Percentiles rank a stretch among this genome's conserved stretches.
These are phyloP conservation scores for Trachelus tabidus DNA, from an alignment of 2,888 invertebrate species.

Conservation along the genomic window DNA sequence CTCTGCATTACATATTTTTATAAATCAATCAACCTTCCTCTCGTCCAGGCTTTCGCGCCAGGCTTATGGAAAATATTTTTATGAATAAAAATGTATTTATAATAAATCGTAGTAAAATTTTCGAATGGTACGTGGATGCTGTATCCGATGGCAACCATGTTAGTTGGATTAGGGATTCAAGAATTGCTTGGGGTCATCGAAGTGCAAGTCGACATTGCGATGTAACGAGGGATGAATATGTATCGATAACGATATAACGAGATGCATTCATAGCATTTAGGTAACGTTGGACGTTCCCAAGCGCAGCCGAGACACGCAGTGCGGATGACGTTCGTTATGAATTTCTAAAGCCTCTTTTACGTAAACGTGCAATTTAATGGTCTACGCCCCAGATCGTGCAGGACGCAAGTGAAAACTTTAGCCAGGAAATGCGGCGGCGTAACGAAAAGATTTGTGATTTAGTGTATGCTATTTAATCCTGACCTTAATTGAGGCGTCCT, in stretches of 20 bases:
- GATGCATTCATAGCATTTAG: background rate
- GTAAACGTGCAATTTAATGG: background rate
- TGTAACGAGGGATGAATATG: background rate
- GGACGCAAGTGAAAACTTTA: background rate
- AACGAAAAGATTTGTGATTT: background rate
- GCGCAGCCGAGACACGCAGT: background rate
- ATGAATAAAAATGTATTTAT: background rate
- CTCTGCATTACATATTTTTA: too few species aligned
- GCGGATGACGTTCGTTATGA: background rate
- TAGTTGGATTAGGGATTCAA: background rate
- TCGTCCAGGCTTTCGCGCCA: background rate
- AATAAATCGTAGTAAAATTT: background rate
- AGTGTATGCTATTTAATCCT: background rate
- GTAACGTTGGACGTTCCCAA: background rate
- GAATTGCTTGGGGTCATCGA: background rate
- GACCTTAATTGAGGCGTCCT: background rate
- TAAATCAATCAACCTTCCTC: too few species aligned
- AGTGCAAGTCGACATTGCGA: background rate
- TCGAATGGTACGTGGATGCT: background rate
- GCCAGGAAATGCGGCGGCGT: background rate
- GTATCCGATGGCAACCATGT: background rate
- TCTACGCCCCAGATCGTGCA: background rate
- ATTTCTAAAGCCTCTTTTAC: background rate
- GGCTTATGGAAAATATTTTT: background rate
- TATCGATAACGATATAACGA: background rate